Percentiles rank a stretch among this genome's conserved stretches.
These are phyloP conservation scores for Harpagifer antarcticus DNA, from an alignment of 2,797 vertebrate species.

Conservation along the genomic window DNA sequence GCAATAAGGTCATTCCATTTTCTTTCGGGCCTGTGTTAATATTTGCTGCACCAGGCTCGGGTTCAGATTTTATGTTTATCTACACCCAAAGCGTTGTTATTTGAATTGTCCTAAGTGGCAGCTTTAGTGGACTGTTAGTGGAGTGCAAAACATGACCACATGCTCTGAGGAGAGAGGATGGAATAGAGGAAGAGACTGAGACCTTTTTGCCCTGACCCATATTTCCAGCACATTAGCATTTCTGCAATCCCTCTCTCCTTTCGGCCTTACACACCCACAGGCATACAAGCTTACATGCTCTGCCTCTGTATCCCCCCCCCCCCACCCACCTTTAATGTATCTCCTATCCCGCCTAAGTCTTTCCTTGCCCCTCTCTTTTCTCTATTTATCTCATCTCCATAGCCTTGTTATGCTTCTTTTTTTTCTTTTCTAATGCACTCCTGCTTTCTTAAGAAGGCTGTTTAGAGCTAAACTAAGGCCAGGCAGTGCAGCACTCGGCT, in stretches of 20 bases:
- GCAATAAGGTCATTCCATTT: conserved; percentile 54
- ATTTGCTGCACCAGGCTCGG: conserved; percentile 22
- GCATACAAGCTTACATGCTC: conserved; percentile 25
- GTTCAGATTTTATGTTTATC: conserved; percentile 47
- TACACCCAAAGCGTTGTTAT: conserved; percentile 45
- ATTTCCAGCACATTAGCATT: conserved; percentile 67
- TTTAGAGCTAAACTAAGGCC: conserved; percentile 66
- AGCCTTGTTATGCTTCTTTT: conserved; percentile 62
- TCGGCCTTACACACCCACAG: conserved; percentile 40
- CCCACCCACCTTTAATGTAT: conserved; percentile 6
- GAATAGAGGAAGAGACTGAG: conserved; percentile 34
- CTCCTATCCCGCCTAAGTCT: conserved; percentile 22
- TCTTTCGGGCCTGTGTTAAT: conserved; percentile 59
- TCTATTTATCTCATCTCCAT: conserved; percentile 69
- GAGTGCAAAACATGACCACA: conserved; percentile 52
- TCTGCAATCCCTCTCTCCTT: conserved; percentile 37
- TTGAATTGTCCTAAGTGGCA: conserved; percentile 61
- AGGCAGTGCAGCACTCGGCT: conserved; percentile 61
- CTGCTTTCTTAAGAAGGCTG: conserved; percentile 52
- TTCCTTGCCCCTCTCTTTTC: conserved; percentile 41
- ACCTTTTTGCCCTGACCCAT: conserved; percentile 64
- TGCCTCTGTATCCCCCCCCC: conserved; percentile 20
- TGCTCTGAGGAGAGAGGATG: conserved; percentile 33
- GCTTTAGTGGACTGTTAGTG: conserved; percentile 61
- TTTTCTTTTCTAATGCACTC: conserved; percentile 58